phyloP scores from a whole-genome alignment of 2,888 invertebrate species.

The Siphlonurus alternatus region DNA sequence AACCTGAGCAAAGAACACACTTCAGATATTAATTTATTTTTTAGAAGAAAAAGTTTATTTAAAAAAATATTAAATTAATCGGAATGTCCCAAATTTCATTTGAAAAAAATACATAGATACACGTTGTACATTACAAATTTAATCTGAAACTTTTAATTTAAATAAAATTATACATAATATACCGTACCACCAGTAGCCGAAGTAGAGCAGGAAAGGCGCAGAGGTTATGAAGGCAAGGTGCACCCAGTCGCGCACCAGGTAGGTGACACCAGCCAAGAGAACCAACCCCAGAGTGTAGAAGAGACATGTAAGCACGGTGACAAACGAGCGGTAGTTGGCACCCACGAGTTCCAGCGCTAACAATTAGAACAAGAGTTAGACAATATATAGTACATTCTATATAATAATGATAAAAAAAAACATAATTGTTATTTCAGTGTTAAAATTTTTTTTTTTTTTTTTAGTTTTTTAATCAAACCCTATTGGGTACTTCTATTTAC shows the following conservation, averaged over 20 bases:
- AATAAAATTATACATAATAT: too few relatives aligned
- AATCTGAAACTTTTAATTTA: too few relatives aligned
- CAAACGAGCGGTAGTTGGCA: conserved; percentile 78
- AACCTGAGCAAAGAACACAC: conserved; percentile 29
- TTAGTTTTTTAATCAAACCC: too few relatives aligned
- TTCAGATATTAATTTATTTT: not conserved
- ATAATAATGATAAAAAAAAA: too few relatives aligned
- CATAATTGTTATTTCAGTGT: not conserved
- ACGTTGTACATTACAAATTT: too few relatives aligned
- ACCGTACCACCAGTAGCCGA: conserved; percentile 62
- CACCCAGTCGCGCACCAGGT: conserved; percentile 71
- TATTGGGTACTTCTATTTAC: too few relatives aligned
- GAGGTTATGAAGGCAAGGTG: conserved; percentile 64
- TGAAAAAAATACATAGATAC: too few relatives aligned
- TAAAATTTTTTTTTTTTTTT: too few relatives aligned
- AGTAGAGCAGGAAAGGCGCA: conserved; percentile 67
- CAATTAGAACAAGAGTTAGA: conserved; percentile 20
- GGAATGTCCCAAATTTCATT: too few relatives aligned
- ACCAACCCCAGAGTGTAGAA: conserved; percentile 79
- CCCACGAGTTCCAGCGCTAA: conserved; percentile 80
- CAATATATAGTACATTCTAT: conserved; percentile 4
- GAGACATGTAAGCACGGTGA: conserved; percentile 81
- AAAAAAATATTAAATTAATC: conserved; percentile 1
- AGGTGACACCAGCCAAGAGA: conserved; percentile 67
- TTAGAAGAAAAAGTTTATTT: conserved; percentile 7